Percentiles rank a stretch among this genome's conserved stretches.
Evolutionary conservation across 2,113 vertebrate species (phyloP).

Genomic region (Pogona vitticeps): DNA sequence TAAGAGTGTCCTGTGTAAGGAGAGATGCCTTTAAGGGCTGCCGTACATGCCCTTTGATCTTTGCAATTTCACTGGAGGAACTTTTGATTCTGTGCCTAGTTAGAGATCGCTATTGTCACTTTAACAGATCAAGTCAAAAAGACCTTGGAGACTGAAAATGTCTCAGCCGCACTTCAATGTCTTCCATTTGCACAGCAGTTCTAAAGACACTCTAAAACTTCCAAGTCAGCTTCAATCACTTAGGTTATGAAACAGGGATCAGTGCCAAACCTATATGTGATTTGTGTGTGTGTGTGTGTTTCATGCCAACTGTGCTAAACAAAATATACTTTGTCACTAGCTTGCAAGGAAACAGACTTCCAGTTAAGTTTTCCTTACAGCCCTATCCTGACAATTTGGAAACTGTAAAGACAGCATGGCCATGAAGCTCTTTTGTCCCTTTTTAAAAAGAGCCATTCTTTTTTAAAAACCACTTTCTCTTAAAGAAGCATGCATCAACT

Average conservation of each 20-base stretch:
- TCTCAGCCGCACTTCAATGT: slow-evolving; percentile 9
- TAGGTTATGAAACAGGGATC: slow-evolving; percentile 42
- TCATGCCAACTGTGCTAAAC: not conserved
- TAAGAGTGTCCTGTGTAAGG: slow-evolving; percentile 62
- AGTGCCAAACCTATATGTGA: slow-evolving; percentile 43
- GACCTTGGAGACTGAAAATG: slow-evolving; percentile 23
- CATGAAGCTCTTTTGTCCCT: not conserved
- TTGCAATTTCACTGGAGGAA: slow-evolving; percentile 60
- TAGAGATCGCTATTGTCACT: slow-evolving; percentile 58
- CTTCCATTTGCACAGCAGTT: slow-evolving; percentile 36
- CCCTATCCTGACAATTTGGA: not conserved
- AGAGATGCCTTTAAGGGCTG: slow-evolving; percentile 60
- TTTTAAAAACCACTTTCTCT: not conserved
- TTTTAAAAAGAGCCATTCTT: not conserved
- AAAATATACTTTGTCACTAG: not conserved
- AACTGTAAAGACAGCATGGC: not conserved
- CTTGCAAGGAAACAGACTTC: not conserved
- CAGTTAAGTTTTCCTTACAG: not conserved
- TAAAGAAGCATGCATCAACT: not conserved
- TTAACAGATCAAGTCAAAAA: slow-evolving; percentile 51
- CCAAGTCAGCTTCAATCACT: slow-evolving; percentile 41
- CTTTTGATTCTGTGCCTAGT: slow-evolving; percentile 55
- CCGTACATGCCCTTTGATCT: slow-evolving; percentile 65
- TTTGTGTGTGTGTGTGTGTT: not conserved
- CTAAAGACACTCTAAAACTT: slow-evolving; percentile 35